phyloP scores from a whole-genome alignment of 2,797 vertebrate species.

The Iguana delicatissima region DNA sequence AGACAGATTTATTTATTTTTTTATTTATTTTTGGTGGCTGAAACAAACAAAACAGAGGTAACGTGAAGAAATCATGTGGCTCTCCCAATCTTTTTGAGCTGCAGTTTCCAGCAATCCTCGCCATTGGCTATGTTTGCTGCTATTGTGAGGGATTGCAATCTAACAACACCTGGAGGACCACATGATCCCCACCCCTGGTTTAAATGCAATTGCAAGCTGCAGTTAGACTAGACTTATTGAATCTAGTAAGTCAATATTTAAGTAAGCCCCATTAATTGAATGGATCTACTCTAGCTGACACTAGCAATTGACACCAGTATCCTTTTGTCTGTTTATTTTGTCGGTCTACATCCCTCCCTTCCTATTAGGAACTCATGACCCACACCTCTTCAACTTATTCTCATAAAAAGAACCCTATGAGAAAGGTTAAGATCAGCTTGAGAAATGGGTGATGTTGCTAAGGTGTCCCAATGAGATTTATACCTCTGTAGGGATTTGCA shows the following conservation, averaged over 20 bases:
- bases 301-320: too few relatives aligned
- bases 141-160: too few relatives aligned
- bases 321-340: not conserved
- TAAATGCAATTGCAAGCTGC: too few relatives aligned
- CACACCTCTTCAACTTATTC: not conserved
- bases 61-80: not conserved
- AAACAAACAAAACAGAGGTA: constrained; percentile 56
- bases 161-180: too few relatives aligned
- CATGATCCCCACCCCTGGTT: too few relatives aligned
- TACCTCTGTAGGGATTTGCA: not conserved
- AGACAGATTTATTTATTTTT: not conserved
- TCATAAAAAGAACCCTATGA: not conserved
- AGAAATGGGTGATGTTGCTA: not conserved
- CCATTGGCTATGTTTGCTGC: too few relatives aligned
- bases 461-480: not conserved
- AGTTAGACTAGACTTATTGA: too few relatives aligned
- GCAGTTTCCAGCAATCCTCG: too few relatives aligned
- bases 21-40: constrained; percentile 42
- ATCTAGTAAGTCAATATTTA: too few relatives aligned
- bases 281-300: too few relatives aligned
- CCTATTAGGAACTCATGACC: not conserved
- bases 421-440: not conserved
- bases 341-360: not conserved
- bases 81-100: too few relatives aligned
- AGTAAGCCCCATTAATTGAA: too few relatives aligned